Evolutionary conservation across 2,888 invertebrate genomes (phyloP).

Genomic region (Eurytoma californica): DNA sequence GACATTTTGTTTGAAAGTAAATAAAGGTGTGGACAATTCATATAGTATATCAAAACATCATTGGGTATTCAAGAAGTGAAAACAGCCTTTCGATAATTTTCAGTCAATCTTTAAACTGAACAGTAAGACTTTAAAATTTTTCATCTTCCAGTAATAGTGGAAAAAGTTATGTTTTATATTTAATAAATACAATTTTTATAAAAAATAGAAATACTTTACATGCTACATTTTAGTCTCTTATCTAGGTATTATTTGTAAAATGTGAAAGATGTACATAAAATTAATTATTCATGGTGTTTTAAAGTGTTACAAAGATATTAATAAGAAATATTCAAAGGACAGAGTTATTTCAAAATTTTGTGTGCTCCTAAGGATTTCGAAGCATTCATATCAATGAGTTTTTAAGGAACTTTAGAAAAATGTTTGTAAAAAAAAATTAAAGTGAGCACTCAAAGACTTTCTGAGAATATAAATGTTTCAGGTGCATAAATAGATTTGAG

Average conservation of each 20-base stretch:
- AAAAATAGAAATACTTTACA: constrained; percentile 10
- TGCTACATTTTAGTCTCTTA: constrained; percentile 33
- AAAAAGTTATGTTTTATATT: constrained; percentile 15
- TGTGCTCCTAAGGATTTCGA: constrained; percentile 54
- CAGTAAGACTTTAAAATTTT: constrained; percentile 31
- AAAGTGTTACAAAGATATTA: constrained; percentile 39
- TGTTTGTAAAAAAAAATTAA: constrained; percentile 40
- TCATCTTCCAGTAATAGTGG: constrained; percentile 41
- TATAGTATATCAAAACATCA: constrained; percentile 35
- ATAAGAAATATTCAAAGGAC: constrained; percentile 41
- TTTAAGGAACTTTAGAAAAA: constrained; percentile 33
- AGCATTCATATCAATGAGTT: constrained; percentile 48
- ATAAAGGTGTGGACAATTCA: constrained; percentile 14
- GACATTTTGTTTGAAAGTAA: constrained; percentile 30
- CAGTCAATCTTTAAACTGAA: neutral
- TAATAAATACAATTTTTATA: constrained; percentile 18
- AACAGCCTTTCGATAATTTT: constrained; percentile 15
- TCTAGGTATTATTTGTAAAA: constrained; percentile 27
- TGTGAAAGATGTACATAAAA: constrained; percentile 17
- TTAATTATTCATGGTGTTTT: constrained; percentile 16
- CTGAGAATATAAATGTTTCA: constrained; percentile 50
- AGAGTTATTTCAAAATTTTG: constrained; percentile 49
- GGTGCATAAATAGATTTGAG: constrained; percentile 43
- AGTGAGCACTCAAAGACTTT: constrained; percentile 45
- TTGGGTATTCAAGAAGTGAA: constrained; percentile 19